Conservation (phyloP, 2,888 invertebrate species). For the Drosophila fulvimacula region DNA sequence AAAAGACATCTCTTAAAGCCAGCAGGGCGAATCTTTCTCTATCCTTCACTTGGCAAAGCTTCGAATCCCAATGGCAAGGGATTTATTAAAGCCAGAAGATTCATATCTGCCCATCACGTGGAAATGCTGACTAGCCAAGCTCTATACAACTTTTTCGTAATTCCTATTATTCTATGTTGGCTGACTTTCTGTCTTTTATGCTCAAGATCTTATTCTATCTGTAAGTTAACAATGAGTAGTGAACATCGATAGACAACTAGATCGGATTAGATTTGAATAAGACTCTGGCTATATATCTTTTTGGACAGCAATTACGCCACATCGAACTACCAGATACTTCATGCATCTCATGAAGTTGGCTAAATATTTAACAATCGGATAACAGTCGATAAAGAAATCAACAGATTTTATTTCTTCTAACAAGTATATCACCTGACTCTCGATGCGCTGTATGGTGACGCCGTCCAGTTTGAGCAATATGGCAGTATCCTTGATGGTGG, state of each 20-base stretch:
- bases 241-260: too few relatives aligned
- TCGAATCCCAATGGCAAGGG: neutral
- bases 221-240: neutral
- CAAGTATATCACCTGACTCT: constrained; percentile 83
- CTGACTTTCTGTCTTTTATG: too few relatives aligned
- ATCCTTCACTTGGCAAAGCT: neutral
- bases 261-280: neutral
- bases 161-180: too few relatives aligned
- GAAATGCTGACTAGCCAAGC: neutral
- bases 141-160: neutral
- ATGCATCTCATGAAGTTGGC: neutral
- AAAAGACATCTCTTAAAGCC: neutral
- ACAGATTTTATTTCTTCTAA: neutral
- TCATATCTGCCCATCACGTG: too few relatives aligned
- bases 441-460: constrained; percentile 87
- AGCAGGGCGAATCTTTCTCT: too few relatives aligned
- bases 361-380: neutral
- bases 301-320: neutral
- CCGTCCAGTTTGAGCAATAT: constrained; percentile 88
- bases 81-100: too few relatives aligned
- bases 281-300: neutral
- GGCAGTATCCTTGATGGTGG: constrained; percentile 88
- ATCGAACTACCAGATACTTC: neutral
- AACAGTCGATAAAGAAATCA: too few relatives aligned
- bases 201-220: neutral